Base-by-base conservation (phyloP, 2,888 invertebrate species). In the Chrysopilus asiliformis region DNA sequence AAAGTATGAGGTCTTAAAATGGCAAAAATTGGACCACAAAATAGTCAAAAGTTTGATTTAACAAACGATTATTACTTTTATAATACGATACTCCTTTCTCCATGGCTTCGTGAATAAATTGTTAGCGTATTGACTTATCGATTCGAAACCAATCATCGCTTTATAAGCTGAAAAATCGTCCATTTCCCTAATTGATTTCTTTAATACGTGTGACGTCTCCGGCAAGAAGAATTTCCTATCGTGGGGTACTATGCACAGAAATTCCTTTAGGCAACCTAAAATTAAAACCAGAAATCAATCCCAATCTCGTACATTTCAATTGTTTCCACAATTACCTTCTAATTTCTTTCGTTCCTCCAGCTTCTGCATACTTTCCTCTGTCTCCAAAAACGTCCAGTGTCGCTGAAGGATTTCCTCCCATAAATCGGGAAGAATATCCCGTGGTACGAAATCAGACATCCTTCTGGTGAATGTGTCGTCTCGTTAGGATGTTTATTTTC, bases 31-130 rank as follows among this genome's bases (percentile, higher is more conserved):
- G n/a, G n/a, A n/a, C n/a, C n/a, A n/a, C n/a, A n/a, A n/a, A n/a
- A n/a, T n/a, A n/a, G n/a, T n/a, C n/a, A n/a, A n/a, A n/a, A n/a
- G n/a, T n/a, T n/a, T n/a, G n/a, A n/a, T n/a, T n/a, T n/a, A n/a
- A n/a, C n/a, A n/a, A n/a, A n/a, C n/a, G n/a, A n/a, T 22, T n/a
- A 60, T 58, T 54, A 87, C 89, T 69, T 83, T 76, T 43, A 90
- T 73, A 42, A 74, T 72, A 48, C 75, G 71, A 57, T 83, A 91
- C 58, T 91, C 90, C 57, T 79, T 81, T 47, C 90, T 67, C 90
- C 90, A 91, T 4, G 89, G 87, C 56, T 89, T 86, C 10, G 79
- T 74, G 35, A 86, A 67, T 42, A 91, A 66, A 63, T 90, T 89
- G 38, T 77, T 79, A 3, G 89, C 89, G 58, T 90, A 90, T 45